Evolutionary conservation across 2,888 invertebrate species (phyloP), one percentile per base, ranked within the genome.

Genomic region (Tenthredo amoena): DNA sequence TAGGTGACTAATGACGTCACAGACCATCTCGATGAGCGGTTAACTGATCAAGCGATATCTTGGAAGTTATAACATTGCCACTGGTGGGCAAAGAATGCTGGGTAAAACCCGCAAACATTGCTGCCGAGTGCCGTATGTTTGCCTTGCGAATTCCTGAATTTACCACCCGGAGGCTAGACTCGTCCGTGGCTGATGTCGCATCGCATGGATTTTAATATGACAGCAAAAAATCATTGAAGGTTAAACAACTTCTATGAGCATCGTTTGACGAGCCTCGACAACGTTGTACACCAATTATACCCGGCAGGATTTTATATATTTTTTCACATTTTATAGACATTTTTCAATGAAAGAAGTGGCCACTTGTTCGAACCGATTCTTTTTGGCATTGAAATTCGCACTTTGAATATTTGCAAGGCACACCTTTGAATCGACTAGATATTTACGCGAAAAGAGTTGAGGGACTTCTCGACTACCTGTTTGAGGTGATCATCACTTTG

Each of bases 1-100:
- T 62, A 62, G 81, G 79, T 81, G 58, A 81, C 62, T 81, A 81
- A 81, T 81, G 81, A 62, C 81, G 81, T 81, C 40, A 62, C 40
- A 10, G 40, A 40, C 37, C 58, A 81, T 81, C 62, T 40, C 12
- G 21, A 62, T 3, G 15, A 58, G 58, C 37, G 62, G 58, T 50
- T 81, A 62, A 81, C 81, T 12, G 81, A 81, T 81, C 81, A 40
- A 37, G 31, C 21, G 58, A 81, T 62, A 40, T 81, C 62, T 62
- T 40, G n/a, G 58, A 40, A 62, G 81, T 81, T 81, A 58, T 55
- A 81, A 62, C 62, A 62, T 81, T 81, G 58, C 81, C 58, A 81
- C 81, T 37, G 81, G 62, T 81, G 62, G 62, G 37, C 62, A 62
- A 62, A 62, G 62, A 81, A 81, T 81, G 81, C n/a, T 50, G 62